phyloP scores from a whole-genome alignment of 1,140 invertebrate genomes.

The Alviniconcha marisindica region DNA sequence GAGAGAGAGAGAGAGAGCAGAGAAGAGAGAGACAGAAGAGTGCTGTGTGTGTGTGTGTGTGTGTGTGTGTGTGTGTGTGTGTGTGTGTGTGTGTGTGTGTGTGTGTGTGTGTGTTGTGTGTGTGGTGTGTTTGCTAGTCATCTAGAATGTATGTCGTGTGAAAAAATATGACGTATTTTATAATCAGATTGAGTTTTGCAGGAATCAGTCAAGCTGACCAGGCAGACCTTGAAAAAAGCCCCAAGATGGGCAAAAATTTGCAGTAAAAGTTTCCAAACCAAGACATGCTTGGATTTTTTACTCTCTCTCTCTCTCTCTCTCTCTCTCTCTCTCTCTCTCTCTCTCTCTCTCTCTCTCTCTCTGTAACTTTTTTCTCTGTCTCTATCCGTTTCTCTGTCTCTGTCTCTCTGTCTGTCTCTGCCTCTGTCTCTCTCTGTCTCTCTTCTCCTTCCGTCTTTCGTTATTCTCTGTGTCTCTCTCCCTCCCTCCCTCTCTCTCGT shows the following conservation, averaged over 20 bases:
- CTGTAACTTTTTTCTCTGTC: background rate
- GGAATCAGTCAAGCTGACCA: too few species aligned
- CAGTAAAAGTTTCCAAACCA: background rate
- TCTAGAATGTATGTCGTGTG: background rate
- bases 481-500: background rate
- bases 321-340: background rate
- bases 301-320: background rate
- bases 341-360: background rate
- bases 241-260: too few species aligned
- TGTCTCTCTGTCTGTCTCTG: slow-evolving; percentile 1
- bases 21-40: too few species aligned
- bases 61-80: too few species aligned
- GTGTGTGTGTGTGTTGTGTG: slow-evolving; percentile 8
- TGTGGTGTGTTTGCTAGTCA: background rate
- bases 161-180: too few species aligned
- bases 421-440: slow-evolving; percentile 6
- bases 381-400: background rate
- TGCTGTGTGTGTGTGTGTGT: background rate
- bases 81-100: background rate
- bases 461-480: too few species aligned
- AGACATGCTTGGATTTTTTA: background rate
- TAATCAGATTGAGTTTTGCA: too few species aligned
- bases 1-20: too few species aligned
- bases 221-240: too few species aligned
- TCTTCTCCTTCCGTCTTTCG: too few species aligned